A percentile compares a stretch with the other conserved stretches of the same genome.
phyloP scores from a whole-genome alignment of 2,888 invertebrate species.

The Cataglyphis cursor region DNA sequence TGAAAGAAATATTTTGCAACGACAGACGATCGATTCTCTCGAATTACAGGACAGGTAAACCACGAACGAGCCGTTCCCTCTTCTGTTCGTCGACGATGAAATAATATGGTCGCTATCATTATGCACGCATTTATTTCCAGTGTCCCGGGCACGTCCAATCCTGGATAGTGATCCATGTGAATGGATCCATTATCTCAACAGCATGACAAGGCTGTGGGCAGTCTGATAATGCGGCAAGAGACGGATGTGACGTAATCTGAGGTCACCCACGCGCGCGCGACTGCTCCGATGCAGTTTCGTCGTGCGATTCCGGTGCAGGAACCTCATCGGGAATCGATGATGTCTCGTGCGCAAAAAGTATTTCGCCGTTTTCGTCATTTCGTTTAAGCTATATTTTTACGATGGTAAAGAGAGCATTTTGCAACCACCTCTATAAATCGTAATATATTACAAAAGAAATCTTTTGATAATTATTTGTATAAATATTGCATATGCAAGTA shows the following conservation, averaged over 20 bases:
- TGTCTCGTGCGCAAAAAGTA: not conserved
- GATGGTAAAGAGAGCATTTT: not conserved
- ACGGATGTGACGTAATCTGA: conserved; percentile 86
- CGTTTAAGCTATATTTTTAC: not conserved
- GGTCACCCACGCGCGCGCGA: conserved; percentile 84
- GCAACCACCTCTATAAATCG: not conserved
- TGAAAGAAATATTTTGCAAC: conserved; percentile 11
- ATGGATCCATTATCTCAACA: conserved; percentile 86
- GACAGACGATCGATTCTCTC: conserved; percentile 42
- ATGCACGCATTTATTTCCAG: conserved; percentile 84
- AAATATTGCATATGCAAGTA: not conserved
- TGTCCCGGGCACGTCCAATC: conserved; percentile 84
- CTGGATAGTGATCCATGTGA: conserved; percentile 85
- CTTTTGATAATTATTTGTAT: not conserved
- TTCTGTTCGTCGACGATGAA: conserved; percentile 68
- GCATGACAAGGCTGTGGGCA: conserved; percentile 86
- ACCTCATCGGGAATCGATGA: conserved; percentile 51
- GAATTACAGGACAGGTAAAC: conserved; percentile 71
- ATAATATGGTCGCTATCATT: conserved; percentile 78
- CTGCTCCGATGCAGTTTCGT: conserved; percentile 59
- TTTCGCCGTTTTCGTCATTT: not conserved
- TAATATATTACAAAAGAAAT: not conserved
- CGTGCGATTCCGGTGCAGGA: conserved; percentile 34
- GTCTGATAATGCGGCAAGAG: conserved; percentile 85
- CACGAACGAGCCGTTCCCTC: conserved; percentile 73